phyloP scores from a whole-genome alignment of 2,797 vertebrate species.

The Vireo griseus region DNA sequence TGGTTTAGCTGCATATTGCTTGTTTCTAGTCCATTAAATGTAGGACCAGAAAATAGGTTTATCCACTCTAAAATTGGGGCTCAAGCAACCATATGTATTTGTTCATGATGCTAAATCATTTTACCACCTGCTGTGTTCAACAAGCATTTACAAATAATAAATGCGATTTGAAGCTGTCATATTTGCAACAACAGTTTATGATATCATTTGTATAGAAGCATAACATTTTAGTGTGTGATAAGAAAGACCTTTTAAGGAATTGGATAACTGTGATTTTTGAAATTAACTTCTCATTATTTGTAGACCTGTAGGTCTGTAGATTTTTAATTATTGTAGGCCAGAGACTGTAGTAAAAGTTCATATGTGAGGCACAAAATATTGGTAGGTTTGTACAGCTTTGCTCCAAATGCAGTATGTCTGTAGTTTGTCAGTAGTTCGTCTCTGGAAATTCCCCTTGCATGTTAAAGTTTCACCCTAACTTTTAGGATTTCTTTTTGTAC shows the following conservation, averaged over 20 bases:
- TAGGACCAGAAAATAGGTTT: constrained; percentile 69
- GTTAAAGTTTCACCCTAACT: neutral
- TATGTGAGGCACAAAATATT: neutral
- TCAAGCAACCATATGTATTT: constrained; percentile 71
- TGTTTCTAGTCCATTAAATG: constrained; percentile 72
- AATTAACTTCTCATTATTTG: constrained; percentile 1
- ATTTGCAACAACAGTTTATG: constrained; percentile 59
- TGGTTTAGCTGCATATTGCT: constrained; percentile 60
- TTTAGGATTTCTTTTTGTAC: neutral
- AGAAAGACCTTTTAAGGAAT: constrained; percentile 48
- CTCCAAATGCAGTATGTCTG: neutral
- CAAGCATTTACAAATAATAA: constrained; percentile 67
- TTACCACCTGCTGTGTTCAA: constrained; percentile 72
- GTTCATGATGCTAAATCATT: constrained; percentile 72
- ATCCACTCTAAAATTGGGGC: constrained; percentile 69
- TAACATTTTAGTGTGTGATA: neutral
- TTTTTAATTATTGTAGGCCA: neutral
- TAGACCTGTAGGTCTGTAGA: neutral
- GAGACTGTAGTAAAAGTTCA: neutral
- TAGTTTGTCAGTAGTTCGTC: neutral
- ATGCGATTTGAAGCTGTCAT: constrained; percentile 67
- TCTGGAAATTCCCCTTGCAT: neutral
- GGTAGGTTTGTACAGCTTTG: neutral
- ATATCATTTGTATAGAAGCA: constrained; percentile 9
- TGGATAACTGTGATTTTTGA: constrained; percentile 60